phyloP scores from a whole-genome alignment of 2,113 vertebrate genomes.

The Theropithecus gelada region DNA sequence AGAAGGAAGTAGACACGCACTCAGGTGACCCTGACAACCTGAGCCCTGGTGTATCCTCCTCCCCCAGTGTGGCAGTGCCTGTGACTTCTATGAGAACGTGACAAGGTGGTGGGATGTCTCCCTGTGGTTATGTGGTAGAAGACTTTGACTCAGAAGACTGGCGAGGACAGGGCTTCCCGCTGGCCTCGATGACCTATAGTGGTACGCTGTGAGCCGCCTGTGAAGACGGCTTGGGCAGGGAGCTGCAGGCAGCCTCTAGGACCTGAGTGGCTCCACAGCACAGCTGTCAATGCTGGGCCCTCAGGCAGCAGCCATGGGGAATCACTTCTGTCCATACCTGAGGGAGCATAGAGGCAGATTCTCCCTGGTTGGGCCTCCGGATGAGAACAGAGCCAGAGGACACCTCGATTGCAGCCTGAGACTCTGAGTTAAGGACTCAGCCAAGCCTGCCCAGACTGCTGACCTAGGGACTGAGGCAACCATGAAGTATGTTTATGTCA shows the following conservation, averaged over 20 bases:
- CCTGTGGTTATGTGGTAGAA: not conserved
- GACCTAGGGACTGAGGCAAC: not conserved
- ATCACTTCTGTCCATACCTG: not conserved
- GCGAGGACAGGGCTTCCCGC: not conserved
- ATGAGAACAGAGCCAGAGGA: not conserved
- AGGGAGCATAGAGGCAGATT: not conserved
- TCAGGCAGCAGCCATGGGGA: not conserved
- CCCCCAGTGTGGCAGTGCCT: not conserved
- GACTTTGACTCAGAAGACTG: not conserved
- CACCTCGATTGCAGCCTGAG: not conserved
- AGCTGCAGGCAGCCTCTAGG: not conserved
- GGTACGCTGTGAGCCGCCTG: too few species aligned
- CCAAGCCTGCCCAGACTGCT: not conserved
- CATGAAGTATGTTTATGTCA: not conserved
- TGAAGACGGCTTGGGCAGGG: not conserved
- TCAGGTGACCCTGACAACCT: not conserved
- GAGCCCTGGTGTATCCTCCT: not conserved
- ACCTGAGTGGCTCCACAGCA: not conserved
- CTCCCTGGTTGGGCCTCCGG: not conserved
- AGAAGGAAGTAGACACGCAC: not conserved
- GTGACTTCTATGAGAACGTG: not conserved
- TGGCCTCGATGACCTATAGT: not conserved
- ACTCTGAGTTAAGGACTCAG: not conserved
- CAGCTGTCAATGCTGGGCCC: not conserved
- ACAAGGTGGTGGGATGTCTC: not conserved